phyloP scores from a whole-genome alignment of 2,113 vertebrate genomes.

The Columba livia region DNA sequence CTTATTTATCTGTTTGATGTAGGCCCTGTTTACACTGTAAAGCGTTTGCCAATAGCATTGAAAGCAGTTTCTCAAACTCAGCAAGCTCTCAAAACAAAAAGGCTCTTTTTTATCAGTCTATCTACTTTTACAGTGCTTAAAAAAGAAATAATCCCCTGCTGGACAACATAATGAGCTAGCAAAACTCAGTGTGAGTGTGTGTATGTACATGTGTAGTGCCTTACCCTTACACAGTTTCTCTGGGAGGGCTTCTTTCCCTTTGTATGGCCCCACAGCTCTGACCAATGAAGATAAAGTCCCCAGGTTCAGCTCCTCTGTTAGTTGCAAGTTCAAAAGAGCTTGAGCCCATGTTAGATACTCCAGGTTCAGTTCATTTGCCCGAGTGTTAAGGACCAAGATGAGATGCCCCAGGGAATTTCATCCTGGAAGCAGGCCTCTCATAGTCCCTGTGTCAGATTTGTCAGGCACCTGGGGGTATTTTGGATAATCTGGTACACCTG shows the following conservation, averaged over 20 bases:
- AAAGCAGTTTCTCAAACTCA: conserved; percentile 51
- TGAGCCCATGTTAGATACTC: not conserved
- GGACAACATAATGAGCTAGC: not conserved
- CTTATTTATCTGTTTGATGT: conserved; percentile 19
- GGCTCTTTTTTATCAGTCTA: not conserved
- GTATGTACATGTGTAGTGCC: not conserved
- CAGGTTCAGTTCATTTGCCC: not conserved
- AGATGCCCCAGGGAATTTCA: not conserved
- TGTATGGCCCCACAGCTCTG: not conserved
- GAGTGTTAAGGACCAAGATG: not conserved
- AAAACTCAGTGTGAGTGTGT: not conserved
- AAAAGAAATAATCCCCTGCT: not conserved
- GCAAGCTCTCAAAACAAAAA: conserved; percentile 37
- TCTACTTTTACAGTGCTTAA: not conserved
- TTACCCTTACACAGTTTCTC: not conserved
- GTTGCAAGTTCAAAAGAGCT: not conserved
- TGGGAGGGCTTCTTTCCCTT: not conserved
- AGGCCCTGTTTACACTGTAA: conserved; percentile 36
- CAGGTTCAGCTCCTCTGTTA: not conserved
- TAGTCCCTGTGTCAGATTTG: not conserved
- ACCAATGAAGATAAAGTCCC: not conserved
- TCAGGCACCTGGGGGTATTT: not conserved
- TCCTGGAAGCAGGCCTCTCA: not conserved
- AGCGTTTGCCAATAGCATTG: conserved; percentile 51
- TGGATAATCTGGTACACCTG: not conserved